phyloP scores from a whole-genome alignment of 2,797 vertebrate genomes.

The Balearica regulorum region DNA sequence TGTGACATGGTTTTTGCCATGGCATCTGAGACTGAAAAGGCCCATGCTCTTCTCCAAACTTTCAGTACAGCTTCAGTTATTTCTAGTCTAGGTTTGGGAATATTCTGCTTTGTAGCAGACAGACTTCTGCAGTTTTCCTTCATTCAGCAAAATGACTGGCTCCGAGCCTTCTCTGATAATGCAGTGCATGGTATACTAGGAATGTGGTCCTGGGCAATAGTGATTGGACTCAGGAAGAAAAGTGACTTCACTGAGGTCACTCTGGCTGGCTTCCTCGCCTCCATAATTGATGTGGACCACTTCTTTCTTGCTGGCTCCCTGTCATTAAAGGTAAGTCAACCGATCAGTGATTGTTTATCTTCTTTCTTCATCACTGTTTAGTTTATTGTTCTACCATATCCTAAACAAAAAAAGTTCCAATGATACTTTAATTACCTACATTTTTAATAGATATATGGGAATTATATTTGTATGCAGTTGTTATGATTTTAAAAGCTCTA shows the following conservation, averaged over 20 bases:
- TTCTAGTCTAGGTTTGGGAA: conserved; percentile 85
- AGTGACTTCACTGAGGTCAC: conserved; percentile 89
- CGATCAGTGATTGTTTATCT: not conserved
- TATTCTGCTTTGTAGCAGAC: conserved; percentile 88
- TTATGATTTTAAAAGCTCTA: not conserved
- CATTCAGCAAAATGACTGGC: conserved; percentile 88
- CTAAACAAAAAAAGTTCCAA: not conserved
- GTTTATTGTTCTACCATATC: not conserved
- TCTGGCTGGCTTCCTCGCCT: conserved; percentile 90
- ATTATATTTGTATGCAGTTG: not conserved
- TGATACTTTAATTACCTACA: not conserved
- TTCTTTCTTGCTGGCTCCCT: conserved; percentile 90
- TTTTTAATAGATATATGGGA: not conserved
- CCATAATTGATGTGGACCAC: conserved; percentile 92
- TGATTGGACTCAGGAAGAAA: conserved; percentile 89
- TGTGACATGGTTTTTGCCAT: conserved; percentile 65
- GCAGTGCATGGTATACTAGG: conserved; percentile 86
- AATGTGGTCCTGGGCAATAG: conserved; percentile 95
- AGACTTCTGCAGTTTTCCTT: conserved; percentile 80
- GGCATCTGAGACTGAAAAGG: conserved; percentile 89
- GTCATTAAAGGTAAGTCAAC: conserved; percentile 84
- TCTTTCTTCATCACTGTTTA: not conserved
- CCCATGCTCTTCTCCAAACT: conserved; percentile 87
- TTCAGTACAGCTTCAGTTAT: conserved; percentile 89
- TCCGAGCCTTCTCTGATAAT: conserved; percentile 87